A percentile compares a stretch with the other conserved stretches of the same genome.
Evolutionary conservation across 2,888 invertebrate genomes (phyloP).

Genomic region (Dasypogon diadema): DNA sequence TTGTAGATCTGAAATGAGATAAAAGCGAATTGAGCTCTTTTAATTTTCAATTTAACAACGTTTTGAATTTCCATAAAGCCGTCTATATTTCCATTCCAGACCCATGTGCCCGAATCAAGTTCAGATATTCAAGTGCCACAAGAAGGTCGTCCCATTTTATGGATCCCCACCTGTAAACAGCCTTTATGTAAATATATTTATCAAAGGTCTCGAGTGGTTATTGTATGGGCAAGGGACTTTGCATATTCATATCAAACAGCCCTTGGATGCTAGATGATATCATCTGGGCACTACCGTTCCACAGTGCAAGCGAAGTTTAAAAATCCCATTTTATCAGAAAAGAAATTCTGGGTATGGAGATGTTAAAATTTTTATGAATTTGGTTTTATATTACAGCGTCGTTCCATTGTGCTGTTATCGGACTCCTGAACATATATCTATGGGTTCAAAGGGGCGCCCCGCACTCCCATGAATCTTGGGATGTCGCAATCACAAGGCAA

Average conservation of each 20-base stretch:
- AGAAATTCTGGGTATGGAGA: conserved; percentile 1
- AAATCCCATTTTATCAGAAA: conserved; percentile 40
- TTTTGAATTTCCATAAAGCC: conserved; percentile 18
- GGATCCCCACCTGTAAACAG: conserved; percentile 31
- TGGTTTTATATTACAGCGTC: conserved; percentile 42
- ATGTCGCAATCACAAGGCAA: background rate
- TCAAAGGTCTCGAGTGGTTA: conserved; percentile 22
- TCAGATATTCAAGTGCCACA: background rate
- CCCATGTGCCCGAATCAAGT: background rate
- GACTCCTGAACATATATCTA: conserved; percentile 17
- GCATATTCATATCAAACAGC: conserved; percentile 9
- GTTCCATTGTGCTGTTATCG: conserved; percentile 44
- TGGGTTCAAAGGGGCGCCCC: background rate
- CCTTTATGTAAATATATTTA: conserved; percentile 42
- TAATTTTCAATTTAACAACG: conserved; percentile 28
- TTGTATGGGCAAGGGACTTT: background rate
- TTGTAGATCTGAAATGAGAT: background rate
- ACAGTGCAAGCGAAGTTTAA: conserved; percentile 8
- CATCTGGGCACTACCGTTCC: background rate
- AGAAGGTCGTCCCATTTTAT: conserved; percentile 3
- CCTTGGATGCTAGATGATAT: conserved; percentile 16
- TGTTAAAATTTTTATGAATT: conserved; percentile 50
- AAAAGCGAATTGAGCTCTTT: background rate
- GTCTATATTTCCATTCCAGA: background rate
- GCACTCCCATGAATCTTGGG: conserved; percentile 15